These are phyloP conservation scores for Dilophus febrilis DNA, from an alignment of 2,888 invertebrate species.

Conservation along the genomic window DNA sequence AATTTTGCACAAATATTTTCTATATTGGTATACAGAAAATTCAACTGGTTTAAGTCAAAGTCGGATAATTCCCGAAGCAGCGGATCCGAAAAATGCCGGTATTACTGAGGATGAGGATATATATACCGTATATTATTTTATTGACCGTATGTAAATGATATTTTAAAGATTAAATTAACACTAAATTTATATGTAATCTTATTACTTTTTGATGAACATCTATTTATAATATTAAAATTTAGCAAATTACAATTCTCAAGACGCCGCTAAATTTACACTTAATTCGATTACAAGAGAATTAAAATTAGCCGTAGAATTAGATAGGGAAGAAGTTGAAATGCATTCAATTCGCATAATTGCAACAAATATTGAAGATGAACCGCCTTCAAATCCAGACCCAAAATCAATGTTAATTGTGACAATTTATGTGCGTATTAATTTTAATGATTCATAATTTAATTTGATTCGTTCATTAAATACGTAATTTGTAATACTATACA, in stretches of 20 bases:
- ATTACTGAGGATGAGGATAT: conserved; percentile 26
- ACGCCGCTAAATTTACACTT: conserved; percentile 17
- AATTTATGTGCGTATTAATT: conserved; percentile 18
- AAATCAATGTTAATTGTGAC: conserved; percentile 27
- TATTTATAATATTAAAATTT: conserved; percentile 1
- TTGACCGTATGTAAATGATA: conserved; percentile 26
- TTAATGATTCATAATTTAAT: conserved; percentile 4
- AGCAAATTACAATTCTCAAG: conserved; percentile 10
- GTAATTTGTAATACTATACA: background rate
- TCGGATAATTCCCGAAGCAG: conserved; percentile 25
- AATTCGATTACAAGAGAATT: conserved; percentile 26
- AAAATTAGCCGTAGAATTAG: conserved; percentile 25
- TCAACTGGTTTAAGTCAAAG: conserved; percentile 27
- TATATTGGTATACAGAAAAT: too few species aligned
- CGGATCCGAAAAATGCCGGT: conserved; percentile 33
- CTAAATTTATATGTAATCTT: background rate
- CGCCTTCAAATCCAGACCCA: conserved; percentile 18
- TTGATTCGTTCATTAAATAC: background rate
- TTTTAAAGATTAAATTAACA: background rate
- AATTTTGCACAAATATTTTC: too few species aligned
- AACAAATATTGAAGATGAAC: conserved; percentile 27
- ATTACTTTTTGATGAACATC: background rate
- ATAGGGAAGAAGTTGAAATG: conserved; percentile 27
- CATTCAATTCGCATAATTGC: conserved; percentile 34
- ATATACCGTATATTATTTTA: conserved; percentile 31